Evolutionary conservation across 2,113 vertebrate species (phyloP).

Genomic region (Cranoglanis bouderius): DNA sequence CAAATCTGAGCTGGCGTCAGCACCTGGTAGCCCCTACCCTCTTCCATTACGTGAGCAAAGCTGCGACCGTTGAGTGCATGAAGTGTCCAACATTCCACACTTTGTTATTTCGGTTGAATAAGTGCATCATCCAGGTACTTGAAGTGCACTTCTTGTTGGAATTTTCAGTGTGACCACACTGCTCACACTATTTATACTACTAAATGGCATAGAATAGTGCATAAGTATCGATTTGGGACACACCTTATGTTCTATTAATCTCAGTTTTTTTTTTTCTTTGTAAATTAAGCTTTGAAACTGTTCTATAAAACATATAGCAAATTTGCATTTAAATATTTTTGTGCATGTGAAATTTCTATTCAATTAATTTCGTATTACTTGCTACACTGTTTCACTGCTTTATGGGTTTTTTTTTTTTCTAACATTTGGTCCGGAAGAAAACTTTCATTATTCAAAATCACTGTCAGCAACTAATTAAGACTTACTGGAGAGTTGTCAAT

Average conservation of each 20-base stretch:
- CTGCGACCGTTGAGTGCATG: too few species aligned
- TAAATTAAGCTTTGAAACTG: neutral
- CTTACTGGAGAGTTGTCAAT: slow-evolving; percentile 94
- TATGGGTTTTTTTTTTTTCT: neutral
- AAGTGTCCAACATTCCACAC: too few species aligned
- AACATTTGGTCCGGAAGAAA: neutral
- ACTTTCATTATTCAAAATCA: neutral
- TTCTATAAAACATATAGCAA: neutral
- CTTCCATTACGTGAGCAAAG: too few species aligned
- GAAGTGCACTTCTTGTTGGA: too few species aligned
- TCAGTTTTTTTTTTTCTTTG: neutral
- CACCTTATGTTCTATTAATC: neutral
- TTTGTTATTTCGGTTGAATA: too few species aligned
- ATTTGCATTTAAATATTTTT: neutral
- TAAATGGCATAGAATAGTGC: too few species aligned
- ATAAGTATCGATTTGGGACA: too few species aligned
- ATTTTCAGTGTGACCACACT: too few species aligned
- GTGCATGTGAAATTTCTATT: neutral
- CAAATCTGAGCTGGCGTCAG: too few species aligned
- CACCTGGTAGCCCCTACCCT: too few species aligned
- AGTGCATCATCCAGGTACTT: too few species aligned
- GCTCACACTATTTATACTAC: too few species aligned
- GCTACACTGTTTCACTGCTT: neutral
- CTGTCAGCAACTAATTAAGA: slow-evolving; percentile 1
- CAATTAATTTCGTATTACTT: neutral